Percentiles rank a stretch among this genome's conserved stretches.
phyloP scores from a whole-genome alignment of 2,888 invertebrate species.

The Scaptomyza flava region DNA sequence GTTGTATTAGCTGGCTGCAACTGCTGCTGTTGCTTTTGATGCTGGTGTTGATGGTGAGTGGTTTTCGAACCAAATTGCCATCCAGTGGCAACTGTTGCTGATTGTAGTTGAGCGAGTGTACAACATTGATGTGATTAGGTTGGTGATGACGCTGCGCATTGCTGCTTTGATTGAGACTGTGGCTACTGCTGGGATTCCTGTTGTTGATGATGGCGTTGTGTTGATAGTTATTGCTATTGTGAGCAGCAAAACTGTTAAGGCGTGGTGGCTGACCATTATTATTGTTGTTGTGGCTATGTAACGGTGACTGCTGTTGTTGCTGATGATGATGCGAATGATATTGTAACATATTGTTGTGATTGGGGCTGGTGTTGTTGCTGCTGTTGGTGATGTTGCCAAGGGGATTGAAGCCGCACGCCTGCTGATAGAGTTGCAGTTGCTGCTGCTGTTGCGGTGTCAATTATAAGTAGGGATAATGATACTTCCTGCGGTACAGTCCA shows the following conservation, averaged over 20 bases:
- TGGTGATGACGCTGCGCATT: conserved; percentile 20
- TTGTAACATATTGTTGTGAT: conserved; percentile 30
- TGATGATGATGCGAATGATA: conserved; percentile 25
- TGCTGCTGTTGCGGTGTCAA: conserved; percentile 81
- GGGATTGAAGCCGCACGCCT: conserved; percentile 65
- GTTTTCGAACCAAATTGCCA: conserved; percentile 19
- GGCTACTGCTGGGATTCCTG: conserved; percentile 13
- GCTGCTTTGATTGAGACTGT: conserved; percentile 16
- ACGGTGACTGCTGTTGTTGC: conserved; percentile 30
- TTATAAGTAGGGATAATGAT: conserved; percentile 85
- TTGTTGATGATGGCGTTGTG: conserved; percentile 13
- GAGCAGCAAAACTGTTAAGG: conserved; percentile 40
- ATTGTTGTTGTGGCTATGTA: conserved; percentile 33
- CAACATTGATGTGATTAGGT: conserved; percentile 7
- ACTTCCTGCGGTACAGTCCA: conserved; percentile 84
- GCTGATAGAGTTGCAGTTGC: conserved; percentile 73
- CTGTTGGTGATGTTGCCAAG: conserved; percentile 44
- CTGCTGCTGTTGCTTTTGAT: neutral
- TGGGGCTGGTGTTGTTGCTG: conserved; percentile 32
- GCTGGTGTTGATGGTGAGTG: neutral
- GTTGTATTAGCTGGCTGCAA: neutral
- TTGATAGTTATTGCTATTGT: conserved; percentile 25
- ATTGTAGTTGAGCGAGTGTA: conserved; percentile 6
- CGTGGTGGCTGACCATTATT: conserved; percentile 37
- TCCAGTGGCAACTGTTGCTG: conserved; percentile 24